Evolutionary conservation across 2,113 vertebrate genomes (phyloP).

Genomic region (Catharus bicknelli): DNA sequence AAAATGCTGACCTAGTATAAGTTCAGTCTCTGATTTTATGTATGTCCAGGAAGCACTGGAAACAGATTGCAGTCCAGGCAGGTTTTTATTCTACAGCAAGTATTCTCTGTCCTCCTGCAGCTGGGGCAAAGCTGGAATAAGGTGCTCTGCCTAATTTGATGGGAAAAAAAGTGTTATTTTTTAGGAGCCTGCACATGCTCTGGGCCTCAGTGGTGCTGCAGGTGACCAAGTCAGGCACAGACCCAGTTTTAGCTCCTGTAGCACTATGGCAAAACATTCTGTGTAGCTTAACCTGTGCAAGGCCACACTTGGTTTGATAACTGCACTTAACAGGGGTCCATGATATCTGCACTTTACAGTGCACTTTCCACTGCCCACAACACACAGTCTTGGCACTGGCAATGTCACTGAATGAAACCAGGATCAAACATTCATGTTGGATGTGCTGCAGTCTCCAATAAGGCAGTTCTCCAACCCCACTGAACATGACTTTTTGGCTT

Average conservation of each 20-base stretch:
- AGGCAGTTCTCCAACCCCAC: neutral
- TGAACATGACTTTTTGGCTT: neutral
- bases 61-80: fast-evolving
- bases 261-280: neutral
- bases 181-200: neutral
- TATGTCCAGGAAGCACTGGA: neutral
- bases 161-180: neutral
- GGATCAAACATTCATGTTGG: neutral
- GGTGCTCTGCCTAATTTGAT: neutral
- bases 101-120: neutral
- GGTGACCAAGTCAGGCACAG: neutral
- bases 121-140: neutral
- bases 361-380: neutral
- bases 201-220: neutral
- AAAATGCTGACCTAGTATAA: neutral
- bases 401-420: fast-evolving
- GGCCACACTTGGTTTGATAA: neutral
- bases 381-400: fast-evolving
- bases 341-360: fast-evolving
- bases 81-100: neutral
- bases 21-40: neutral
- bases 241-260: neutral
- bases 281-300: fast-evolving
- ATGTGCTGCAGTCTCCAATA: neutral
- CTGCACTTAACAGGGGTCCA: neutral